Percentiles rank a stretch among this genome's conserved stretches.
These are phyloP conservation scores for Strix uralensis DNA, from an alignment of 2,113 vertebrate species.

Conservation along the genomic window DNA sequence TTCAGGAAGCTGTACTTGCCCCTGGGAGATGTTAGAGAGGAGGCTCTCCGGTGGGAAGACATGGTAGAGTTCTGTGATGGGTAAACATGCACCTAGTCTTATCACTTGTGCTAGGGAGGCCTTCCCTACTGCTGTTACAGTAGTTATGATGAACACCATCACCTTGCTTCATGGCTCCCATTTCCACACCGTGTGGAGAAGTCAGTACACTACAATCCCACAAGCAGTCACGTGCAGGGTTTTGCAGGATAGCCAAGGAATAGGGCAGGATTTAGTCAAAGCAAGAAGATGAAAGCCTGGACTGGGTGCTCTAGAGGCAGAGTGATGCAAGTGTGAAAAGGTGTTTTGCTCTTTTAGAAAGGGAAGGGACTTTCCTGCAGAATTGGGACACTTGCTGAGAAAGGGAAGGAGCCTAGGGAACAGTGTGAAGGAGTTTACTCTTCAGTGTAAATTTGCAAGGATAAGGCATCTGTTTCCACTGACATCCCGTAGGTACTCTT, in stretches of 20 bases:
- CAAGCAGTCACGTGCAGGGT: neutral
- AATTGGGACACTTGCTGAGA: neutral
- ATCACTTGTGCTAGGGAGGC: neutral
- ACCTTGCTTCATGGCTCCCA: neutral
- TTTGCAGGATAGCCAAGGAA: neutral
- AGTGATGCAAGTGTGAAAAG: neutral
- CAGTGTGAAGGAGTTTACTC: neutral
- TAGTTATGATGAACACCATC: accelerated
- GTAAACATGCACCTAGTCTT: neutral
- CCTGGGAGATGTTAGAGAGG: neutral
- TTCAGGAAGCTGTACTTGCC: neutral
- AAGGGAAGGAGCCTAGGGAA: neutral
- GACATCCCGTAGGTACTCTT: neutral
- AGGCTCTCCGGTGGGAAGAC: neutral
- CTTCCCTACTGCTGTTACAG: neutral
- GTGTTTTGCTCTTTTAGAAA: neutral
- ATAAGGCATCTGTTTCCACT: neutral
- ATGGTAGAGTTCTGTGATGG: neutral
- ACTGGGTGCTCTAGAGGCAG: neutral
- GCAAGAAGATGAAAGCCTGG: neutral
- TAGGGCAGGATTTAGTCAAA: neutral
- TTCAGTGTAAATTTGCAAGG: neutral
- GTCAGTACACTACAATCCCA: accelerated
- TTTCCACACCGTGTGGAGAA: accelerated
- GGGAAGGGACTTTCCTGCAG: neutral